A percentile compares a stretch with the other conserved stretches of the same genome.
Evolutionary conservation across 2,797 vertebrate genomes (phyloP).

Genomic region (Sebastes glaucus): DNA sequence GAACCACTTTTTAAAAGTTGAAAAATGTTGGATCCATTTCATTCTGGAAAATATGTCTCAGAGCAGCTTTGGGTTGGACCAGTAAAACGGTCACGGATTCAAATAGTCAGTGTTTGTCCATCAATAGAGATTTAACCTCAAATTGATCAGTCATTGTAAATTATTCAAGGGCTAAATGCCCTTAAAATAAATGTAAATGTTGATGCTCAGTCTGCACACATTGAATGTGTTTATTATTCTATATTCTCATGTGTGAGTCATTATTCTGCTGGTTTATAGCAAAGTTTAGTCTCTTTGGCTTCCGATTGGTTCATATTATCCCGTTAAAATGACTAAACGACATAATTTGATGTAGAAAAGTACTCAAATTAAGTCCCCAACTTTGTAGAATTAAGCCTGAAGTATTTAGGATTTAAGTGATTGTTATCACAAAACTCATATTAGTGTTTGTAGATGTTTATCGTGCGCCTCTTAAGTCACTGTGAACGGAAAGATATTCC

Average conservation of each 20-base stretch:
- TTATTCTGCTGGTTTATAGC: not conserved
- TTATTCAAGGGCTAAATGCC: not conserved
- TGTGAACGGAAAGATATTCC: constrained; percentile 26
- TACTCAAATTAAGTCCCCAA: not conserved
- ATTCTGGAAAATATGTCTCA: not conserved
- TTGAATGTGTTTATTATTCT: not conserved
- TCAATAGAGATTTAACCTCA: not conserved
- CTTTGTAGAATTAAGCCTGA: not conserved
- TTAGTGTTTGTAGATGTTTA: constrained; percentile 19
- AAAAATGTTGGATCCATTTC: not conserved
- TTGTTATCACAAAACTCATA: not conserved
- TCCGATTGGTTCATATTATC: not conserved
- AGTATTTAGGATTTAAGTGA: not conserved
- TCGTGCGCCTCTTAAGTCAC: not conserved
- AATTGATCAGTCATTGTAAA: not conserved
- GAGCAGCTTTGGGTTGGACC: not conserved
- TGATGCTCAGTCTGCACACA: not conserved
- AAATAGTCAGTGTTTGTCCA: not conserved
- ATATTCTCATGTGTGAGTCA: constrained; percentile 3
- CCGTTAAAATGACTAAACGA: not conserved
- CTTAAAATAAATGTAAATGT: not conserved
- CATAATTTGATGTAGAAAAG: not conserved
- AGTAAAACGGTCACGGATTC: not conserved
- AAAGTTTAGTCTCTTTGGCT: not conserved
- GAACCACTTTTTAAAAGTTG: not conserved